Conservation (phyloP, 2,797 vertebrate genomes). For the Heterohyrax brucei region DNA sequence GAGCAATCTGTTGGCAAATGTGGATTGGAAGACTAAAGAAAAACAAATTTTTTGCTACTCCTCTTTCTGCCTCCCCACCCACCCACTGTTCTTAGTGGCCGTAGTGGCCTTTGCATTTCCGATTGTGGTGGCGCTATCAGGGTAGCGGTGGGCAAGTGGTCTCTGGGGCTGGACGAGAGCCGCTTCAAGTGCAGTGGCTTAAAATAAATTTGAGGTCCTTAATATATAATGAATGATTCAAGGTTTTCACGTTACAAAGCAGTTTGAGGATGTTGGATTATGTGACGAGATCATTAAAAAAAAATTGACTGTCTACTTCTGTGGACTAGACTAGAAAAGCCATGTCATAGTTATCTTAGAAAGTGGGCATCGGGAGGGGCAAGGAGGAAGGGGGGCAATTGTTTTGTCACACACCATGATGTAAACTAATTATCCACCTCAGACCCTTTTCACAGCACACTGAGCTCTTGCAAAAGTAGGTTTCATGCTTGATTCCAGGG, state of each 20-base stretch:
- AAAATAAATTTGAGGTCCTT: not conserved
- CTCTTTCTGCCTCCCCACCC: conserved; percentile 48
- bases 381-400: not conserved
- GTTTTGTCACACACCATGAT: conserved; percentile 67
- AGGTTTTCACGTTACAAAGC: conserved; percentile 57
- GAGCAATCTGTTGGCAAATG: conserved; percentile 36
- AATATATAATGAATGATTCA: not conserved
- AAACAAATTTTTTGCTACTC: conserved; percentile 3
- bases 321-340: conserved; percentile 53
- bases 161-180: conserved; percentile 36
- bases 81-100: not conserved
- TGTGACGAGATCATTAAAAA: conserved; percentile 53
- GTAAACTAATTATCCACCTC: conserved; percentile 77
- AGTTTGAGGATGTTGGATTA: conserved; percentile 63
- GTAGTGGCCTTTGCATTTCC: conserved; percentile 23
- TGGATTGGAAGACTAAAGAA: conserved; percentile 62
- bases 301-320: not conserved
- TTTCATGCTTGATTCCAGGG: conserved; percentile 72
- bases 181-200: not conserved
- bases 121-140: not conserved
- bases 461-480: conserved; percentile 60
- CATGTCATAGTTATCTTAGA: rapidly evolving
- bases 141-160: not conserved
- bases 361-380: not conserved
- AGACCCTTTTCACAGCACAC: conserved; percentile 75